Conservation (phyloP, 2,113 vertebrate genomes). For the Zapus hudsonius region DNA sequence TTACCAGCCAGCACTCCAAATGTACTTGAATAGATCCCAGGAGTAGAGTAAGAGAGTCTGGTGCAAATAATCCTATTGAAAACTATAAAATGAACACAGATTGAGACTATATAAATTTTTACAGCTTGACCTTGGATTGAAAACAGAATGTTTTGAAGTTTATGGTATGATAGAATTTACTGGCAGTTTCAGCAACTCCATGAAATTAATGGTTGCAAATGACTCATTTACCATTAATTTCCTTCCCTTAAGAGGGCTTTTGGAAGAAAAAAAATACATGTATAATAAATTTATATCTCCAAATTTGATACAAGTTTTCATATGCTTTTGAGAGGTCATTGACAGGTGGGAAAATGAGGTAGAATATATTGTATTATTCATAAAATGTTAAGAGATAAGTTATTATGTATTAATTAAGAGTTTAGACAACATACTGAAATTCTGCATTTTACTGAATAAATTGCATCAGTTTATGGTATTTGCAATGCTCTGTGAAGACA, state of each 20-base stretch:
- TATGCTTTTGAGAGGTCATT: background rate
- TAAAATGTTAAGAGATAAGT: background rate
- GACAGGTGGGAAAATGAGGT: background rate
- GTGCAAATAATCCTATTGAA: background rate
- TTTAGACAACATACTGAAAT: background rate
- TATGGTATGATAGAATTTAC: background rate
- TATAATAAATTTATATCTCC: background rate
- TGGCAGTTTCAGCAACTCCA: constrained; percentile 20
- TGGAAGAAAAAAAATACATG: background rate
- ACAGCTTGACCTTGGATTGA: background rate
- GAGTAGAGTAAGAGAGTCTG: background rate
- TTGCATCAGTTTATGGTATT: background rate
- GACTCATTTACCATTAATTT: background rate
- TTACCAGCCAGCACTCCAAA: background rate
- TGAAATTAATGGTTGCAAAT: constrained; percentile 18
- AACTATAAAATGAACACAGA: background rate
- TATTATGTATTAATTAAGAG: constrained; percentile 38
- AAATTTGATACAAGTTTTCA: constrained; percentile 9
- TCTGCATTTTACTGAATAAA: background rate
- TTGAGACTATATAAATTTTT: background rate
- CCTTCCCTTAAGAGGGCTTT: background rate
- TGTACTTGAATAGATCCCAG: background rate
- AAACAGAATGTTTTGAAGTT: constrained; percentile 34
- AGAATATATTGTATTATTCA: background rate
- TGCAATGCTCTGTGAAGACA: background rate